phyloP scores from a whole-genome alignment of 2,797 vertebrate genomes.

The Xerus rutilus region DNA sequence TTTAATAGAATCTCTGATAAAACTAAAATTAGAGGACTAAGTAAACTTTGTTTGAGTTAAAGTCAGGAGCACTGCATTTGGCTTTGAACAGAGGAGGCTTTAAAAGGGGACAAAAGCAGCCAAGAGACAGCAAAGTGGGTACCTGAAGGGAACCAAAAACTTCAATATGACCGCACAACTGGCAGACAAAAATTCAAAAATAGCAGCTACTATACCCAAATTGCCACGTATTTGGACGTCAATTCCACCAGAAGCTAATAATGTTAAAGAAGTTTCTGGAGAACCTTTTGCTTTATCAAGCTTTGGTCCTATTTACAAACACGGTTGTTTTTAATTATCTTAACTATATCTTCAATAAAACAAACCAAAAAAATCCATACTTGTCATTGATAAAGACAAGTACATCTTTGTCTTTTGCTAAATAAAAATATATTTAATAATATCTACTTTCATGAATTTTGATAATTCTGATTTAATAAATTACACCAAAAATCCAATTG shows the following conservation, averaged over 20 bases:
- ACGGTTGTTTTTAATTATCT: neutral
- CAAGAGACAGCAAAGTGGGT: neutral
- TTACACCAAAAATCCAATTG: neutral
- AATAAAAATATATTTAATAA: slow-evolving; percentile 29
- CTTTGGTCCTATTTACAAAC: neutral
- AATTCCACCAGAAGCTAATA: neutral
- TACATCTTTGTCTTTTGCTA: neutral
- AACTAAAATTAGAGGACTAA: neutral
- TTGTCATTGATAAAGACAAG: slow-evolving; percentile 1
- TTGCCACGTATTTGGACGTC: neutral
- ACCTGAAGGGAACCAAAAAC: neutral
- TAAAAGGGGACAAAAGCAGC: neutral
- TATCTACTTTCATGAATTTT: neutral
- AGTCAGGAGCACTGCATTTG: neutral
- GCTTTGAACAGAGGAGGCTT: neutral
- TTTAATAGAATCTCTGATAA: neutral
- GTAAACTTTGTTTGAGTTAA: neutral
- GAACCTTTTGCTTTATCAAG: neutral
- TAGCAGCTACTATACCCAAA: neutral
- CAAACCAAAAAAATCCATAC: neutral
- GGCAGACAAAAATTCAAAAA: neutral
- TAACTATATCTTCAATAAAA: neutral
- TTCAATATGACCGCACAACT: neutral
- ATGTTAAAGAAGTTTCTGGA: neutral
- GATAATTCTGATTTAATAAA: neutral